Base-by-base conservation (phyloP, 2,888 invertebrate species). In the Balanococcus diminutus region DNA sequence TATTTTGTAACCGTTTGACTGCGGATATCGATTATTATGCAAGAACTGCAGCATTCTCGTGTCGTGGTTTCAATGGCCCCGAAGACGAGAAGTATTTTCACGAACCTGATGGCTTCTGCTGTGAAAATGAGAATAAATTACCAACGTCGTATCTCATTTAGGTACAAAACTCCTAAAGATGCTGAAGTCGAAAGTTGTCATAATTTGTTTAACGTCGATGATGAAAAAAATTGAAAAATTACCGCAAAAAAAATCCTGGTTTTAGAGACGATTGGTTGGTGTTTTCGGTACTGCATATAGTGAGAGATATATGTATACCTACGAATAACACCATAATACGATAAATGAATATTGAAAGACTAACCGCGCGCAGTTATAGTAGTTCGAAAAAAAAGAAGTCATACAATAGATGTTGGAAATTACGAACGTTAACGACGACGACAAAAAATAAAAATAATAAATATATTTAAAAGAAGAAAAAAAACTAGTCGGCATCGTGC, bases 341-440 rank as follows among this genome's bases (percentile, higher is more conserved):
- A 72, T 75, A 75, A 84, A 84, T 84, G 42, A 84, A 84, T 84
- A 84, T 39, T 84, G 31, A 67, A 84, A 84, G 56, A 82, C 56
- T 82, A 82, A 51, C 56, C 82, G 82, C 82, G 42, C 28, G 56
- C 56, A 42, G 82, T 46, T 84, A n/a, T n/a, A n/a, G n/a, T n/a
- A 84, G 28, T 67, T 31, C 16, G n/a, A 4, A n/a, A 42, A 42
- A n/a, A 46, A 46, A n/a, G n/a, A 46, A n/a, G 46, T 46, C n/a
- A 22, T 82, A 84, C 42, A 84, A 84, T 84, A 39, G 75, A 84
- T 72, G 39, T 39, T 42, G 25, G 84, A 84, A 72, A 72, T 75
- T 39, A 67, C 72, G 39, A 84, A 75, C 75, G 61, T 84, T 82
- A 72, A 72, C 31, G 32, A 72, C 14, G 16, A 56, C n/a, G 5